Evolutionary conservation across 2,113 vertebrate genomes (phyloP).

Genomic region (Sterrhoptilus dennistouni): DNA sequence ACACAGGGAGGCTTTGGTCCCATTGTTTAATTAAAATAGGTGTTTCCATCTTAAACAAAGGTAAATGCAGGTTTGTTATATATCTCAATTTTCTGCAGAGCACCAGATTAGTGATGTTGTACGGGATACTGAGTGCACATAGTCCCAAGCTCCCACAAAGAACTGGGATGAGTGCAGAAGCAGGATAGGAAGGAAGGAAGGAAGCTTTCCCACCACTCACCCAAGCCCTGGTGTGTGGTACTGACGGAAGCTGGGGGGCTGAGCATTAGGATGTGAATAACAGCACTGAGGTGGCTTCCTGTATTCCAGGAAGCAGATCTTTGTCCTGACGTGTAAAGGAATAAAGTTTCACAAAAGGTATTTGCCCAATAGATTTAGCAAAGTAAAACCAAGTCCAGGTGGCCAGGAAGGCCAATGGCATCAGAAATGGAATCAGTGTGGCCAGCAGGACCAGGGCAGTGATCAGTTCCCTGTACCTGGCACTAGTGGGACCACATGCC

Average conservation of each 20-base stretch:
- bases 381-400: neutral
- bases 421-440: neutral
- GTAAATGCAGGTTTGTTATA: neutral
- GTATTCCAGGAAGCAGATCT: neutral
- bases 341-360: neutral
- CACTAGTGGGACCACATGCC: neutral
- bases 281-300: neutral
- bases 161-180: neutral
- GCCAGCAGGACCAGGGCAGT: neutral
- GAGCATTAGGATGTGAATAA: neutral
- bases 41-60: neutral
- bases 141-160: neutral
- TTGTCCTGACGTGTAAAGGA: neutral
- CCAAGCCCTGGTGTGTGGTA: neutral
- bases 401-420: neutral
- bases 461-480: neutral
- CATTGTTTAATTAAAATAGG: neutral
- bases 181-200: neutral
- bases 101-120: neutral
- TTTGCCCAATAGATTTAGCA: neutral
- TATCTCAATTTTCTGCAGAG: neutral
- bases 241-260: neutral
- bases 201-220: neutral
- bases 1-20: neutral
- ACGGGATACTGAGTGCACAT: neutral